Evolutionary conservation across 1,140 invertebrate genomes (phyloP).

Genomic region (Magallana gigas): DNA sequence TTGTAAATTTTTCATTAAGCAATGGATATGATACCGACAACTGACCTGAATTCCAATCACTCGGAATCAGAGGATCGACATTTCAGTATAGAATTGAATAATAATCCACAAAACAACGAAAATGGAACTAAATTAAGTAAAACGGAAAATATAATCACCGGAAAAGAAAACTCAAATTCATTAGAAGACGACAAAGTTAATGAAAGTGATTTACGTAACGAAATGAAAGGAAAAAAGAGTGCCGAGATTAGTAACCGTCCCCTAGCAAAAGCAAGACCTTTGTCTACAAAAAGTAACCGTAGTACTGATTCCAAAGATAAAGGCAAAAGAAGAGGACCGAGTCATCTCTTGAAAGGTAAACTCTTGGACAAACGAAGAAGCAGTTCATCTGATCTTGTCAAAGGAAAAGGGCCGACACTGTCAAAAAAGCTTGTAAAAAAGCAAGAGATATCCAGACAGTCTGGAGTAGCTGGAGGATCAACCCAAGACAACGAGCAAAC

Average conservation of each 20-base stretch:
- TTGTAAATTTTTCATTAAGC: not conserved
- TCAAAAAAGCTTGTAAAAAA: not conserved
- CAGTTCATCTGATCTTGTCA: not conserved
- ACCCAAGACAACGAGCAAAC: not conserved
- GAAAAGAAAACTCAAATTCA: no score
- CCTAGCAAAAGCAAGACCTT: not conserved
- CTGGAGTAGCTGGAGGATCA: not conserved
- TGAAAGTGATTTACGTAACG: not conserved
- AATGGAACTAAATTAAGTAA: not conserved
- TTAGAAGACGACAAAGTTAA: not conserved
- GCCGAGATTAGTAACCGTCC: not conserved
- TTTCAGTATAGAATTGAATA: not conserved
- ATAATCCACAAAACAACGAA: not conserved
- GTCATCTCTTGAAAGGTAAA: not conserved
- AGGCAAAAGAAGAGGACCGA: not conserved
- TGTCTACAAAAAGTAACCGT: conserved; percentile 12
- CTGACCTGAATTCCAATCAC: not conserved
- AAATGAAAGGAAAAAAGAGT: not conserved
- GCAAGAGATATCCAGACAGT: not conserved
- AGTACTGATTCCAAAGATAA: conserved; percentile 4
- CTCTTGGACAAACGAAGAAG: not conserved
- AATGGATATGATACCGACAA: not conserved
- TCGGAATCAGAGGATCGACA: not conserved
- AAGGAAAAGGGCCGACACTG: not conserved
- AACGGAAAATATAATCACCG: no score